phyloP scores from a whole-genome alignment of 2,113 vertebrate genomes.

The Proterorhinus semilunaris region DNA sequence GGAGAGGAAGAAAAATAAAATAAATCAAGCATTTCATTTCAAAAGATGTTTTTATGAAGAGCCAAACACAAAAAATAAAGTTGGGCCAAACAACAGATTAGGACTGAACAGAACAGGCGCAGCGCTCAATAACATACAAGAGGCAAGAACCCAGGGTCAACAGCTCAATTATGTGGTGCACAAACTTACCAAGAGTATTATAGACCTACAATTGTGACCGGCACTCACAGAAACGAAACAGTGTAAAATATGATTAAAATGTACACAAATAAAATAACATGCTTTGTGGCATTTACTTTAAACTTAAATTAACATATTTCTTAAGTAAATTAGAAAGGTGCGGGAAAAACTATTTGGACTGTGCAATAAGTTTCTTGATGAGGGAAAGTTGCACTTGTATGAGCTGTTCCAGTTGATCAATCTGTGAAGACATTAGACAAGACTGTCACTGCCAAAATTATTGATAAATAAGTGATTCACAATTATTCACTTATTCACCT shows the following conservation, averaged over 20 bases:
- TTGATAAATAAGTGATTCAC: not conserved
- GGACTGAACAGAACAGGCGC: constrained; percentile 25
- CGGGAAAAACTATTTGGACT: constrained; percentile 19
- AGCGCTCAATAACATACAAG: not conserved
- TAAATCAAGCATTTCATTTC: not conserved
- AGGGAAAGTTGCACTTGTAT: constrained; percentile 57
- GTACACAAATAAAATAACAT: not conserved
- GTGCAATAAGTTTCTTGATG: constrained; percentile 36
- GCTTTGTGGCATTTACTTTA: not conserved
- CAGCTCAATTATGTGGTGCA: not conserved
- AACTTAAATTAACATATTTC: not conserved
- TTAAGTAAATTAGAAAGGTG: not conserved
- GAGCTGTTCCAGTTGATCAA: constrained; percentile 66
- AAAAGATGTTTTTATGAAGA: constrained; percentile 30
- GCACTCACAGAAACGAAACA: not conserved
- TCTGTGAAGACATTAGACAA: constrained; percentile 45
- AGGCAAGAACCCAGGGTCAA: not conserved
- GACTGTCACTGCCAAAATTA: no score
- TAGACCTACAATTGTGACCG: not conserved
- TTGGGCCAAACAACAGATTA: constrained; percentile 8
- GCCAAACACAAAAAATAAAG: constrained; percentile 26
- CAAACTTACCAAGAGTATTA: not conserved
- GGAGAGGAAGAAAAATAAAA: not conserved
- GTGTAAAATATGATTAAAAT: constrained; percentile 1
- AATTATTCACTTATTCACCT: constrained; percentile 57